Evolutionary conservation across 2,113 vertebrate species (phyloP).

Genomic region (Melanerpes aurifrons): DNA sequence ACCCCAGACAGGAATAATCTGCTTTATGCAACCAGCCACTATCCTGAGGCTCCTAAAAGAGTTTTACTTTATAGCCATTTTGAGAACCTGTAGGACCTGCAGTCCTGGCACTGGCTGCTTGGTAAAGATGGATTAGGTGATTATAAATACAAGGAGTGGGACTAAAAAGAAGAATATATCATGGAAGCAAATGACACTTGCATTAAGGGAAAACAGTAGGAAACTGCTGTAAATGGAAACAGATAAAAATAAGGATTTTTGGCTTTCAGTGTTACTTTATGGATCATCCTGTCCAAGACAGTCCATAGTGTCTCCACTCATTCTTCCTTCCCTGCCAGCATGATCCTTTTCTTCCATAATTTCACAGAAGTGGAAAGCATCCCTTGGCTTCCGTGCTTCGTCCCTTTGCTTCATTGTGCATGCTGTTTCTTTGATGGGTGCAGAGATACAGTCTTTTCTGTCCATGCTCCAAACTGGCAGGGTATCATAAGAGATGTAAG

Average conservation of each 20-base stretch:
- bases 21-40: constrained; percentile 67
- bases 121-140: constrained; percentile 62
- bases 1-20: constrained; percentile 72
- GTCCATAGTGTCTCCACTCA: neutral
- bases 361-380: neutral
- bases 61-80: constrained; percentile 68
- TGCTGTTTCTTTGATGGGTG: neutral
- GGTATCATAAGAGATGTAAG: neutral
- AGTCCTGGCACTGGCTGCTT: constrained; percentile 1
- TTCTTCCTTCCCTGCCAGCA: neutral
- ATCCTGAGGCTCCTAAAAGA: constrained; percentile 71
- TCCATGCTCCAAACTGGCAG: neutral
- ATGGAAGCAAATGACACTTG: constrained; percentile 46
- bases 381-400: neutral
- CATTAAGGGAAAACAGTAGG: constrained; percentile 7
- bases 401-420: neutral
- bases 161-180: constrained; percentile 49
- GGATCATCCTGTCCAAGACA: neutral
- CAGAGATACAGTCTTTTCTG: neutral
- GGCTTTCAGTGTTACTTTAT: neutral
- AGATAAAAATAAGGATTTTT: constrained; percentile 16
- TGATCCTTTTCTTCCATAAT: neutral
- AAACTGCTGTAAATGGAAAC: neutral
- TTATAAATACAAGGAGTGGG: constrained; percentile 65
- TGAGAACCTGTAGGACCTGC: constrained; percentile 69